Evolutionary conservation across 2,797 vertebrate genomes (phyloP).

Genomic region (Peromyscus melanophrys): DNA sequence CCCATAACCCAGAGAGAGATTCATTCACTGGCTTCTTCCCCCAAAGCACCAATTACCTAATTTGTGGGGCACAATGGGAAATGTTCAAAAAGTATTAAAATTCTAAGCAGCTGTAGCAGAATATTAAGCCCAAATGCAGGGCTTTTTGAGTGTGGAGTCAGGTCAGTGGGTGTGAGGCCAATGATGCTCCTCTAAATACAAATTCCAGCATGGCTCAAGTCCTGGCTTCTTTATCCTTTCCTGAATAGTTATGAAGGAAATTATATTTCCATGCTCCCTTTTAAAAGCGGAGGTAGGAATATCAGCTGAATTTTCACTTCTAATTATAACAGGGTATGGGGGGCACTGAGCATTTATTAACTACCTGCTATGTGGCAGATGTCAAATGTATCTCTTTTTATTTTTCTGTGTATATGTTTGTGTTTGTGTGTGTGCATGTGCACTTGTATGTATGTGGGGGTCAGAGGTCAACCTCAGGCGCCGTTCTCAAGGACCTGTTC

Average conservation of each 20-base stretch:
- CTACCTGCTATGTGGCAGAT: neutral
- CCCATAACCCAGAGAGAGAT: neutral
- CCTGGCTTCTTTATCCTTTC: neutral
- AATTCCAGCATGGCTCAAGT: neutral
- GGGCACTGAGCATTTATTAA: neutral
- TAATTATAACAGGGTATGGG: neutral
- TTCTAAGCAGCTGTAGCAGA: neutral
- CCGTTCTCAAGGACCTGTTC: neutral
- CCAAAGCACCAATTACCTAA: neutral
- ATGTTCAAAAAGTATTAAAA: slow-evolving; percentile 1
- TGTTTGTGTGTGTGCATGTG: neutral
- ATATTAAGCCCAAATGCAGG: neutral
- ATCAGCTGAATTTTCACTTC: neutral
- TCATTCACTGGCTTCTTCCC: neutral
- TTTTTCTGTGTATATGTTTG: neutral
- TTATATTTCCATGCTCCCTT: neutral
- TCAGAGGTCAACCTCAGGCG: neutral
- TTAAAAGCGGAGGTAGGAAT: neutral
- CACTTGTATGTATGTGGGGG: neutral
- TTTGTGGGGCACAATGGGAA: neutral
- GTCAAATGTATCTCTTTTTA: neutral
- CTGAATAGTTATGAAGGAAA: neutral
- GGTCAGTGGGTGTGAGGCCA: neutral
- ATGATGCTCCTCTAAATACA: neutral
- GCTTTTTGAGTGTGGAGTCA: neutral